These are phyloP conservation scores for Chamaetylas fuelleborni DNA, from an alignment of 2,113 vertebrate genomes.

Conservation along the genomic window DNA sequence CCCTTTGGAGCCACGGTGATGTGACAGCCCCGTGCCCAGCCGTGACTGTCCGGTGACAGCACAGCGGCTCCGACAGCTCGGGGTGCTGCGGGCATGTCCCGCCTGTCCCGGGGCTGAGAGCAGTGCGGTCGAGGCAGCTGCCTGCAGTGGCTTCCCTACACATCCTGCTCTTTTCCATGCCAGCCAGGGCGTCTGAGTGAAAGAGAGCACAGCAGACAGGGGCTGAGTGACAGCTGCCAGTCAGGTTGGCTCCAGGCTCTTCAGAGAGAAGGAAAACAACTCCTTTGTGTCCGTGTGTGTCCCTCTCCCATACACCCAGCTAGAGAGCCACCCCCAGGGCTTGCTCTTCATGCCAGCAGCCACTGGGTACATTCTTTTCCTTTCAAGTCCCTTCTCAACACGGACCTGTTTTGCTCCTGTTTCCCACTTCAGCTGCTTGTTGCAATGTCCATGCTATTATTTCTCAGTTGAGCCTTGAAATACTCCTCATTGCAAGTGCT, in stretches of 20 bases:
- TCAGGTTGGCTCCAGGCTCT: not conserved
- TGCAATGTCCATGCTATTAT: not conserved
- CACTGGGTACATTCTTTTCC: not conserved
- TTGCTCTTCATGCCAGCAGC: not conserved
- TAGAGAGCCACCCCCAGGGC: not conserved
- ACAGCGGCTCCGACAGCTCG: not conserved
- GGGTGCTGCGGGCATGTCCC: not conserved
- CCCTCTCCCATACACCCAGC: not conserved
- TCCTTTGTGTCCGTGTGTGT: not conserved
- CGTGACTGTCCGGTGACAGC: not conserved
- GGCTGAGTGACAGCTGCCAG: constrained; percentile 27
- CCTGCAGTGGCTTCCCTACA: constrained; percentile 5
- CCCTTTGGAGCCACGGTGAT: not conserved
- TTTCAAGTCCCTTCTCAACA: not conserved
- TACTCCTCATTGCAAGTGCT: not conserved
- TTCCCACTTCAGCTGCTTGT: constrained; percentile 18
- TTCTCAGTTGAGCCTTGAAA: constrained; percentile 27
- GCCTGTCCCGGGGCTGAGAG: not conserved
- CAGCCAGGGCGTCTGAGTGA: not conserved
- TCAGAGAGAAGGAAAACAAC: constrained; percentile 5
- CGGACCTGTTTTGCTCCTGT: not conserved
- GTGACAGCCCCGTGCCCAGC: constrained; percentile 12
- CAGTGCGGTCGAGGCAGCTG: not conserved
- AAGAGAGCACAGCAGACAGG: not conserved
- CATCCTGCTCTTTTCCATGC: not conserved